A percentile compares a stretch with the other conserved stretches of the same genome.
Conservation (phyloP, 2,113 vertebrate genomes). For the Xyliphius kryptos region DNA sequence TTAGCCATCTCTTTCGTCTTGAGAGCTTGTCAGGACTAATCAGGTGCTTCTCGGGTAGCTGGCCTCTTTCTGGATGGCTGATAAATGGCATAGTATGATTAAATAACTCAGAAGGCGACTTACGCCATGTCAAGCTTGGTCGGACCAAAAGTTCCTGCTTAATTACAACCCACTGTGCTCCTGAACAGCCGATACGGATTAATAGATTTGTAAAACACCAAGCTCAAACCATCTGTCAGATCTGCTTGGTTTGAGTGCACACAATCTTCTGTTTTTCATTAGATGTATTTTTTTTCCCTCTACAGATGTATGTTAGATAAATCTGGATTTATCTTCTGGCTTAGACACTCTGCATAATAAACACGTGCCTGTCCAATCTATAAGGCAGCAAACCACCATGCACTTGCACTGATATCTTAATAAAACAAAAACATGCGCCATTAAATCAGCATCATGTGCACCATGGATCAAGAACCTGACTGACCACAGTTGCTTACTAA, state of each 20-base stretch:
- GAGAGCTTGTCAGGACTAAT: slow-evolving; percentile 84
- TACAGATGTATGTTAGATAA: not conserved
- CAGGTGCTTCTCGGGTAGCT: slow-evolving; percentile 76
- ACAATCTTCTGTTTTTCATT: not conserved
- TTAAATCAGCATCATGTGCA: too few species aligned
- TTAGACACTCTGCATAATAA: not conserved
- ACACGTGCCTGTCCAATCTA: not conserved
- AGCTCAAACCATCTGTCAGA: not conserved
- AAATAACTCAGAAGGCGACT: slow-evolving; percentile 24
- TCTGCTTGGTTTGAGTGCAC: not conserved
- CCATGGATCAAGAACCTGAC: too few species aligned
- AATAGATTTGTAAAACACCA: slow-evolving; percentile 7
- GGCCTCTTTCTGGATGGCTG: slow-evolving; percentile 68
- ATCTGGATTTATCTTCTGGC: not conserved
- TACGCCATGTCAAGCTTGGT: not conserved
- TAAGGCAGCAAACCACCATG: too few species aligned
- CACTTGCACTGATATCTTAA: too few species aligned
- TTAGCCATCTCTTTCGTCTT: slow-evolving; percentile 95
- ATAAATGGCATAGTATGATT: slow-evolving; percentile 81
- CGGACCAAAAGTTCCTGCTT: not conserved
- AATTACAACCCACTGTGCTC: slow-evolving; percentile 1
- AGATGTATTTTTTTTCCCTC: not conserved
- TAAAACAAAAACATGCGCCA: too few species aligned
- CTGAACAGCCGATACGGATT: not conserved
- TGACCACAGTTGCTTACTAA: too few species aligned